A percentile compares a stretch with the other conserved stretches of the same genome.
Evolutionary conservation across 2,888 invertebrate genomes (phyloP).

Genomic region (Stenolophus ochropezus): DNA sequence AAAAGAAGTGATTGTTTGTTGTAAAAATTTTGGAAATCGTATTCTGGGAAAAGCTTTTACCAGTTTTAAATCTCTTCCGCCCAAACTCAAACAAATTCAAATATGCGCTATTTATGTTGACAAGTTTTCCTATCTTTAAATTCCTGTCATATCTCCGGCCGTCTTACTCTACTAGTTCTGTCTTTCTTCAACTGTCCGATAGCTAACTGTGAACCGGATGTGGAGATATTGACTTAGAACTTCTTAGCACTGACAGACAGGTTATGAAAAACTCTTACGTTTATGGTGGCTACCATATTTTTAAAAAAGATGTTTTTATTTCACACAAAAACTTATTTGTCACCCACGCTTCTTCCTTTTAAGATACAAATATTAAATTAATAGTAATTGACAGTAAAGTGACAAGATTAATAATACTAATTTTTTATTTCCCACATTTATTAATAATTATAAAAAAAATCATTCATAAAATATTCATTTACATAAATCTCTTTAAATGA

Average conservation of each 20-base stretch:
- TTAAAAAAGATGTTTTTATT: neutral
- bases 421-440: too few relatives aligned
- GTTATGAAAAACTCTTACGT: slow-evolving; percentile 24
- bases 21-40: too few relatives aligned
- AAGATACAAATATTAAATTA: too few relatives aligned
- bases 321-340: neutral
- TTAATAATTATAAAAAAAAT: too few relatives aligned
- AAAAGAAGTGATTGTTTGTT: too few relatives aligned
- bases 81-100: neutral
- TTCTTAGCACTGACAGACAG: slow-evolving; percentile 17
- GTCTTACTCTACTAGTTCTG: neutral
- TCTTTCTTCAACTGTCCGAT: slow-evolving; percentile 4
- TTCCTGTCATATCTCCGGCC: slow-evolving; percentile 1
- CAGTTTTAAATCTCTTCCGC: slow-evolving; percentile 9
- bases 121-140: slow-evolving; percentile 17
- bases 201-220: slow-evolving; percentile 19
- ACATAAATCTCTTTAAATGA: too few relatives aligned
- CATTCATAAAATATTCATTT: too few relatives aligned
- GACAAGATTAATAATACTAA: too few relatives aligned
- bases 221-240: slow-evolving; percentile 32
- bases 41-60: too few relatives aligned
- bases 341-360: too few relatives aligned
- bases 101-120: slow-evolving; percentile 13
- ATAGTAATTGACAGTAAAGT: too few relatives aligned
- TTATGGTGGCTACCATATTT: neutral